Evolutionary conservation across 2,888 invertebrate species (phyloP).

Genomic region (Frankliniella fusca): DNA sequence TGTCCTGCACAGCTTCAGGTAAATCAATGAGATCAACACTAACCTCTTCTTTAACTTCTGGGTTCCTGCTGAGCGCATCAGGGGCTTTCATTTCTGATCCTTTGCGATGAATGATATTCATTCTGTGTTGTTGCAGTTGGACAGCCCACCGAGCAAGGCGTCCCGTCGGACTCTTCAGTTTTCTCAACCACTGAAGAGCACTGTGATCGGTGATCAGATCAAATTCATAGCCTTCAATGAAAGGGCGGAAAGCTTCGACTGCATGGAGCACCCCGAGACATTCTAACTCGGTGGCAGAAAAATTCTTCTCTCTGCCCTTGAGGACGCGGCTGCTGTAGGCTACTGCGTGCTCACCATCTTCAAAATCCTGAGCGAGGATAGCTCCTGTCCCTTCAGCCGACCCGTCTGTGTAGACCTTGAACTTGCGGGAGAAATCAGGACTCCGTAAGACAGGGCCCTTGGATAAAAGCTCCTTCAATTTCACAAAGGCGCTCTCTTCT

Average conservation of each 20-base stretch:
- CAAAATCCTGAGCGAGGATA: conserved; percentile 34
- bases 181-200: conserved; percentile 35
- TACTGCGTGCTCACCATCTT: conserved; percentile 34
- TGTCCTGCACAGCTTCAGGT: too few species aligned
- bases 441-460: neutral
- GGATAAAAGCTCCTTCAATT: neutral
- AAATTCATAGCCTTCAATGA: conserved; percentile 36
- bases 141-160: conserved; percentile 36
- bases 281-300: conserved; percentile 35
- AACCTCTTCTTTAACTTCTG: too few species aligned
- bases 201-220: conserved; percentile 37
- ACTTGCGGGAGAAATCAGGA: conserved; percentile 34
- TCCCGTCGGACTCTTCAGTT: conserved; percentile 34
- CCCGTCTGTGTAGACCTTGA: conserved; percentile 38
- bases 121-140: conserved; percentile 33
- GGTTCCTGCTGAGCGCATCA: conserved; percentile 34
- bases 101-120: conserved; percentile 34
- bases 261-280: conserved; percentile 36
- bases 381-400: conserved; percentile 34
- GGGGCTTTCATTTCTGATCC: conserved; percentile 34
- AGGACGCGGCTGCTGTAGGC: conserved; percentile 36
- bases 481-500: neutral
- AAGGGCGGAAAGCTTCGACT: conserved; percentile 34
- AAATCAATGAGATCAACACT: too few species aligned
- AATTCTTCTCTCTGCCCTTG: conserved; percentile 30